phyloP scores from a whole-genome alignment of 2,113 vertebrate genomes.

The Indicator indicator region DNA sequence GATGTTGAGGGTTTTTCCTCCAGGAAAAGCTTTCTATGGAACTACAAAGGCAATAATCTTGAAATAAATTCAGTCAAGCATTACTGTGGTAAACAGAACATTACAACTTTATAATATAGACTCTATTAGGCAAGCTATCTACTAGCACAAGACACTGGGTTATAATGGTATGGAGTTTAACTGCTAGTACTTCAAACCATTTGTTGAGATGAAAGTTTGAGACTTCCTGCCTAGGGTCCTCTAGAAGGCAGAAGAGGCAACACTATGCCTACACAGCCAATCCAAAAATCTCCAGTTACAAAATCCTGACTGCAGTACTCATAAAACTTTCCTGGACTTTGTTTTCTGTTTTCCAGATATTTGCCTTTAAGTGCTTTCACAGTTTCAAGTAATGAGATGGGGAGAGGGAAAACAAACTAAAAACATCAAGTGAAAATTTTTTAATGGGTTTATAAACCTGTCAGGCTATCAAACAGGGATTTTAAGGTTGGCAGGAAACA shows the following conservation, averaged over 20 bases:
- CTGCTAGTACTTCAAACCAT: background rate
- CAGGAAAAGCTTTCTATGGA: background rate
- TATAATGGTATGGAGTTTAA: background rate
- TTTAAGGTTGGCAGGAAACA: background rate
- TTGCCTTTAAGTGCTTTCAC: background rate
- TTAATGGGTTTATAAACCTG: background rate
- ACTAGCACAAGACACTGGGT: background rate
- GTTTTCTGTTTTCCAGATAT: background rate
- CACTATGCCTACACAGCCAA: background rate
- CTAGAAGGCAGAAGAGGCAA: background rate
- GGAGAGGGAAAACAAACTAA: background rate
- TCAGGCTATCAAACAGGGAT: background rate
- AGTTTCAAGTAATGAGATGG: background rate
- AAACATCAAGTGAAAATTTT: background rate
- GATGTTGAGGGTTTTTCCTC: background rate
- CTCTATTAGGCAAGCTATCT: background rate
- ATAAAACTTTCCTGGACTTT: background rate
- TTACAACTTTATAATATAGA: background rate
- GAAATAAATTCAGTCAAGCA: background rate
- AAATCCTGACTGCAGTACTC: background rate
- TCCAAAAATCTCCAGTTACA: background rate
- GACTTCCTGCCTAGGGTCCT: background rate
- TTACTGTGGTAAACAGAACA: background rate
- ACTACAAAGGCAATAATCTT: background rate
- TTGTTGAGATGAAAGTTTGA: background rate